Base-by-base conservation (phyloP, 2,113 vertebrate species). In the Elanoides forficatus region DNA sequence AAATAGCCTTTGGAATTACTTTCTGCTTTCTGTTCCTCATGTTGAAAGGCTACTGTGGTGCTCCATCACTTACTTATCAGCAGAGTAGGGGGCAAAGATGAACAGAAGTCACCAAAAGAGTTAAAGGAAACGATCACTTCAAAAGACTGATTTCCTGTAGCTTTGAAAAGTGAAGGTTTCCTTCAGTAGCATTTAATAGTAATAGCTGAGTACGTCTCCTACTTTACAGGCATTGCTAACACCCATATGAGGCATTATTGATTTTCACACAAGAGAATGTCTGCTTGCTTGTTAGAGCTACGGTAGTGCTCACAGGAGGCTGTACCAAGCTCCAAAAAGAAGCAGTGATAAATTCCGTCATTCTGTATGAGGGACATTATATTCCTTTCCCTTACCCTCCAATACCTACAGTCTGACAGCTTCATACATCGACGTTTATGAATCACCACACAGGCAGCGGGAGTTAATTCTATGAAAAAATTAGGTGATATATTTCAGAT, bases 131-230 rank as follows among this genome's bases (percentile, higher is more conserved):
- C 38, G 4, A 90, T 93, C 52, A 68, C 52, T 92, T 90, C 60
- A 82, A 87, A 91, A 70, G 81, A 70, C 47, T 72, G 45, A 83
- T 90, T 93, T 96, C 48, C 78, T 88, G 76, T 70, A 80, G 38
- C 58, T 92, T 95, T 93, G 80, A 89, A 90, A 96, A 89, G 76
- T 43, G 56, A 89, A 59, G 34, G 25, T 86, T 94, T 95, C 85
- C 88, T 97, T 78, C 76, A 59, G 82, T n/a, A 89, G 36, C 58
- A 32, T 82, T 81, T 88, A 74, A 74, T 68, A 94, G 59, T 70
- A 81, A 47, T 11, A 83, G 63, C 55, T 81, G 56, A 93, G 81
- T 76, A 73, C 48, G 45, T 73, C 90, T 91, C 58, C 72, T 85
- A 30, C 40, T 94, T 88, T 86, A 59, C n/a, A 91, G 70, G 66